These are phyloP conservation scores for Camponotus vicinus DNA, from an alignment of 1,140 invertebrate genomes.

Conservation along the genomic window DNA sequence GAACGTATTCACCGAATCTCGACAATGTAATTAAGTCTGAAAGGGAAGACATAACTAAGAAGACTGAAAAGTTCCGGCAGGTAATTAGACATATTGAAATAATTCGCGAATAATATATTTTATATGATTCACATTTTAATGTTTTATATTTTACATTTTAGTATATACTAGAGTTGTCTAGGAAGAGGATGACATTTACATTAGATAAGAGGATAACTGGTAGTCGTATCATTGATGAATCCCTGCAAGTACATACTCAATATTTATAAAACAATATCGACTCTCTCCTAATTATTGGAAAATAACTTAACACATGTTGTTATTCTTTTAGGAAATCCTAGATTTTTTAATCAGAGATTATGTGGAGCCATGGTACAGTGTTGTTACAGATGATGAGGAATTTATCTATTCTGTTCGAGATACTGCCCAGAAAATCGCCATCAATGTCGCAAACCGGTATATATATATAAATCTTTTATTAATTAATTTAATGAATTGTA, in stretches of 20 bases:
- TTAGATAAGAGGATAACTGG: constrained; percentile 88
- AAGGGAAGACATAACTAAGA: constrained; percentile 84
- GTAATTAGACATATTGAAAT: constrained; percentile 69
- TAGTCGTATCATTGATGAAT: constrained; percentile 90
- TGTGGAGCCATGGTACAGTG: constrained; percentile 92
- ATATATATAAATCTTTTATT: background rate
- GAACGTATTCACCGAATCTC: constrained; percentile 80
- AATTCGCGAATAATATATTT: background rate
- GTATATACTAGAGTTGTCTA: constrained; percentile 80
- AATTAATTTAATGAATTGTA: background rate
- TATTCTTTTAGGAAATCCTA: constrained; percentile 88
- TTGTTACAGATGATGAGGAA: constrained; percentile 87
- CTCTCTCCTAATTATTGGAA: background rate
- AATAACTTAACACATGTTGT: constrained; percentile 31
- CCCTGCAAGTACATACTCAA: constrained; percentile 86
- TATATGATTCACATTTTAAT: background rate
- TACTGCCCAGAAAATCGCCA: constrained; percentile 87
- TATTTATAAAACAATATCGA: constrained; percentile 48
- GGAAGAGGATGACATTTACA: constrained; percentile 82
- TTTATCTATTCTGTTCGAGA: constrained; percentile 87
- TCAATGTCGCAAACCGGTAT: constrained; percentile 88
- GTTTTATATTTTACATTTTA: constrained; percentile 61
- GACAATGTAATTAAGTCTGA: constrained; percentile 81
- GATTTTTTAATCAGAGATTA: constrained; percentile 92
- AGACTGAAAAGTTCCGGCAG: constrained; percentile 84